A percentile compares a stretch with the other conserved stretches of the same genome.
These are phyloP conservation scores for Asarcornis scutulata DNA, from an alignment of 2,113 vertebrate species.

Conservation along the genomic window DNA sequence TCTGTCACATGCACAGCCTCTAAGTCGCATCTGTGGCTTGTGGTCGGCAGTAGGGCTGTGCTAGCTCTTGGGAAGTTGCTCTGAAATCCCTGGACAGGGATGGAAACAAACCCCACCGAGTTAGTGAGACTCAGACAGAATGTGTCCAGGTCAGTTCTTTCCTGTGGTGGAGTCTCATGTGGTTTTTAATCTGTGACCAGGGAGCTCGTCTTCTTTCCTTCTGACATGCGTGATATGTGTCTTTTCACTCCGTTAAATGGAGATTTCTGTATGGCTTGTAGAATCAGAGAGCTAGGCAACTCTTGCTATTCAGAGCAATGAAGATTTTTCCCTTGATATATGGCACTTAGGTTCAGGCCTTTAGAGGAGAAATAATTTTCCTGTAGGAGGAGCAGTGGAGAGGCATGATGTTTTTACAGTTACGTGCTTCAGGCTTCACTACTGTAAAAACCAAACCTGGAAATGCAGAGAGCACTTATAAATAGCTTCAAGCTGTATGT, in stretches of 20 bases:
- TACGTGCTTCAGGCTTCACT: background rate
- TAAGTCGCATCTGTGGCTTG: accelerated
- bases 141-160: background rate
- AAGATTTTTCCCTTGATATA: background rate
- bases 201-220: background rate
- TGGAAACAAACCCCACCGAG: background rate
- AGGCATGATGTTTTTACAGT: slow-evolving; percentile 6
- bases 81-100: background rate
- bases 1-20: accelerated
- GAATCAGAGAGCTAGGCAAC: background rate
- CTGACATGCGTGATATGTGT: accelerated
- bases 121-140: background rate
- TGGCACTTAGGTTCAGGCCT: background rate
- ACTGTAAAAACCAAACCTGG: background rate
- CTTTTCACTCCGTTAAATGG: background rate
- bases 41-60: accelerated
- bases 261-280: background rate
- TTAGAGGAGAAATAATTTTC: background rate
- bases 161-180: background rate
- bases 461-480: slow-evolving; percentile 26
- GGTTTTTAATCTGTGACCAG: background rate
- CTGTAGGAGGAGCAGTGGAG: slow-evolving; percentile 46
- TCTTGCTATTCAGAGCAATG: background rate
- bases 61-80: background rate
- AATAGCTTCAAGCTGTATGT: slow-evolving; percentile 44